These are phyloP conservation scores for Nyctibius grandis DNA, from an alignment of 2,797 vertebrate genomes.

Conservation along the genomic window DNA sequence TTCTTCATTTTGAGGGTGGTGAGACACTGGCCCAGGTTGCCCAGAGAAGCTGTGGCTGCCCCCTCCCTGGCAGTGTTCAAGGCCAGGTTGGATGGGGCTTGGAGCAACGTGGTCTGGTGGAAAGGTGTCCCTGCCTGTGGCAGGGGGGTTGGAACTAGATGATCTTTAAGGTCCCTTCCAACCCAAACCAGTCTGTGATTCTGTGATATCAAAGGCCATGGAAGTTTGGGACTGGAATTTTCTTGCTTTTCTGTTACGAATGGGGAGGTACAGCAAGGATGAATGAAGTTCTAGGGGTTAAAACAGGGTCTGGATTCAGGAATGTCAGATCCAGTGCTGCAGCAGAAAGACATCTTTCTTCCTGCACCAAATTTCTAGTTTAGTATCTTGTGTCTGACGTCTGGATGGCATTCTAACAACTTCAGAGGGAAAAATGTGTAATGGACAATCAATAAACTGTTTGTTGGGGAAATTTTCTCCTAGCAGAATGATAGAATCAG, in stretches of 20 bases:
- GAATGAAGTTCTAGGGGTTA: not conserved
- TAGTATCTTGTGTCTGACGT: not conserved
- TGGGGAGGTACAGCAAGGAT: not conserved
- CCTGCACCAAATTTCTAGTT: not conserved
- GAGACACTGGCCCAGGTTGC: too few species aligned
- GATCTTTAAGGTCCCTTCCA: too few species aligned
- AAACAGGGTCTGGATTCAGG: not conserved
- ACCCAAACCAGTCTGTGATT: too few species aligned
- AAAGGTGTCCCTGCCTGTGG: too few species aligned
- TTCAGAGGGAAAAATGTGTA: not conserved
- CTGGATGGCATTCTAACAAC: not conserved
- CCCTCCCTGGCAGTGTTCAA: too few species aligned
- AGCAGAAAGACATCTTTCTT: not conserved
- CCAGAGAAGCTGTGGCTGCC: too few species aligned
- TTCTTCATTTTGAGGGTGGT: too few species aligned
- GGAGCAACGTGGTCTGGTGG: too few species aligned
- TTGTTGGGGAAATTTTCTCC: slow-evolving; percentile 7
- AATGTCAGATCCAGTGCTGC: not conserved
- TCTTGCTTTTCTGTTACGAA: not conserved
- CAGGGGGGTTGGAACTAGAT: too few species aligned
- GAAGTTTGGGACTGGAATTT: not conserved
- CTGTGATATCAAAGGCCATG: not conserved
- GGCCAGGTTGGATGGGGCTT: too few species aligned
- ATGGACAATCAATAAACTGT: slow-evolving; percentile 2
- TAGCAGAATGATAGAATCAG: not conserved